Evolutionary conservation across 2,113 vertebrate genomes (phyloP).

Genomic region (Macrotus californicus): DNA sequence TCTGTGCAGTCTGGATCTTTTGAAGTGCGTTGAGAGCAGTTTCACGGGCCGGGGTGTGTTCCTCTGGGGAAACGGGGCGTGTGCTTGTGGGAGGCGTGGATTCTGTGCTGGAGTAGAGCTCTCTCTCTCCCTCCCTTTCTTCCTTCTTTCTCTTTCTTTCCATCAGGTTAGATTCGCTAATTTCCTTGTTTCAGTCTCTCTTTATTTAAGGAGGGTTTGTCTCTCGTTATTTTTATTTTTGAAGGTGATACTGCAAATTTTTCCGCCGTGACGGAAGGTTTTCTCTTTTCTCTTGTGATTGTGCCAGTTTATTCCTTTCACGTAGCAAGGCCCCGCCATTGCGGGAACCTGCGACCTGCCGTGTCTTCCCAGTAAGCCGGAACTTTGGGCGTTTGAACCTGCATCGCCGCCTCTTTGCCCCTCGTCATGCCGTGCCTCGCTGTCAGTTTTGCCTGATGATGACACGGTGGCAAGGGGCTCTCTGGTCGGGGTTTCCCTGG

Average conservation of each 20-base stretch:
- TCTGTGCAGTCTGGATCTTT: background rate
- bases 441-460: background rate
- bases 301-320: background rate
- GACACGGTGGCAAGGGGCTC: background rate
- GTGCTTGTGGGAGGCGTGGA: background rate
- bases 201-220: background rate
- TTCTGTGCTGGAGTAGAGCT: background rate
- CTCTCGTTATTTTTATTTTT: background rate
- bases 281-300: background rate
- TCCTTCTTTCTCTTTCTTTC: no score
- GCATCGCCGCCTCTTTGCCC: background rate
- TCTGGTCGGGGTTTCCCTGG: background rate
- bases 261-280: accelerated
- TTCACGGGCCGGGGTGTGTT: no score
- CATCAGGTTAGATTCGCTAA: background rate
- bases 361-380: background rate
- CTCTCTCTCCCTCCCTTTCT: background rate
- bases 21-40: background rate
- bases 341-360: background rate
- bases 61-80: background rate
- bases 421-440: background rate
- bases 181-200: background rate
- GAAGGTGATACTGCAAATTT: background rate
- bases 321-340: background rate
- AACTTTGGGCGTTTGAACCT: background rate